Conservation (phyloP, 2,113 vertebrate genomes). For the Recurvirostra avosetta region DNA sequence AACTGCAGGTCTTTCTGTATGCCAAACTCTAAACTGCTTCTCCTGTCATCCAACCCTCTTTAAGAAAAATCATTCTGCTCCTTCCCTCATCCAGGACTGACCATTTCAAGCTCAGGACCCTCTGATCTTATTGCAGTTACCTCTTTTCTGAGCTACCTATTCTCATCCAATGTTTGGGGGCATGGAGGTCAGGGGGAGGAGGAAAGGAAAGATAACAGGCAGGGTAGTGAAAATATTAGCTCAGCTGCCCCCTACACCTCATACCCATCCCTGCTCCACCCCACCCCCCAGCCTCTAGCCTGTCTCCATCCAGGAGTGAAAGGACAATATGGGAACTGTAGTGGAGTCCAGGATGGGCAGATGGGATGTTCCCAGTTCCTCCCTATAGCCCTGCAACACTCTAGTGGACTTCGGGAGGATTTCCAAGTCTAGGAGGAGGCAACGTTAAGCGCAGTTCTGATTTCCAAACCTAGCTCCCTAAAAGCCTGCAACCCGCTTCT, state of each 20-base stretch:
- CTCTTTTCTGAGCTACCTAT: slow-evolving; percentile 6
- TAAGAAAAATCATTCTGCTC: neutral
- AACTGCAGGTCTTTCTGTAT: neutral
- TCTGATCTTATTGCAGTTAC: slow-evolving; percentile 2
- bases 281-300: neutral
- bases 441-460: neutral
- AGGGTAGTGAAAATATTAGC: slow-evolving; percentile 36
- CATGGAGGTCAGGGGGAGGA: neutral
- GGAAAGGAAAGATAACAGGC: neutral
- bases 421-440: neutral
- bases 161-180: neutral
- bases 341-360: neutral
- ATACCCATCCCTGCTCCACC: neutral
- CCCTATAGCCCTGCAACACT: neutral
- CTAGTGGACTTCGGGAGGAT: neutral
- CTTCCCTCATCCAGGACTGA: neutral
- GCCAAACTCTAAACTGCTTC: neutral
- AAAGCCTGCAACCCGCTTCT: neutral
- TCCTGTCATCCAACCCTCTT: neutral
- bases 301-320: neutral
- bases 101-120: slow-evolving; percentile 3
- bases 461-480: neutral
- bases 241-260: slow-evolving; percentile 45
- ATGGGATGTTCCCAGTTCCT: neutral
- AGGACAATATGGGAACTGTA: neutral